phyloP scores from a whole-genome alignment of 2,888 invertebrate species.

The Stramonita haemastoma region DNA sequence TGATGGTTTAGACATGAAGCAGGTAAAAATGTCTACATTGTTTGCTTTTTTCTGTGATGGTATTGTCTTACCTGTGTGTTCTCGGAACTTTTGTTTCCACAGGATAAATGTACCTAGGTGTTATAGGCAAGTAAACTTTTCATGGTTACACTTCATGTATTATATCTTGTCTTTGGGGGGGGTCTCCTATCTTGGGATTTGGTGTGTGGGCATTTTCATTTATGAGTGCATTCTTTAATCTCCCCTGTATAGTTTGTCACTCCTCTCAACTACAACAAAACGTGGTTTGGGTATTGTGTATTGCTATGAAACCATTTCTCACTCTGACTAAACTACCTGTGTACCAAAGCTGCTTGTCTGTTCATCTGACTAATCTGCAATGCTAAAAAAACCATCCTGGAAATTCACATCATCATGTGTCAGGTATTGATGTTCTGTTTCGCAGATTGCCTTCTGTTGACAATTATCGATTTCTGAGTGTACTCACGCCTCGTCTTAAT shows the following conservation, averaged over 20 bases:
- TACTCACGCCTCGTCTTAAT: conserved; percentile 51
- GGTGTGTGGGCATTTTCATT: not conserved
- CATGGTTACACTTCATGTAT: not conserved
- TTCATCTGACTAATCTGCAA: not conserved
- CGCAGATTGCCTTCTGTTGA: conserved; percentile 56
- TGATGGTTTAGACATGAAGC: too few species aligned
- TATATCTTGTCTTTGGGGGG: not conserved
- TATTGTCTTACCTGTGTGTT: not conserved
- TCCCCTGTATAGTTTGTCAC: not conserved
- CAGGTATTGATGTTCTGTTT: not conserved
- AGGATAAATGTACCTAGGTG: conserved; percentile 24
- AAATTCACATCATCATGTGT: not conserved
- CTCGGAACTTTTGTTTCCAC: conserved; percentile 1
- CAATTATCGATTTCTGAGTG: conserved; percentile 53
- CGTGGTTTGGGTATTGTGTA: too few species aligned
- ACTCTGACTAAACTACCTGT: too few species aligned
- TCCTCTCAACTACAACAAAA: not conserved
- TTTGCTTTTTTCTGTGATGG: too few species aligned
- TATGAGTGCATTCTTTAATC: not conserved
- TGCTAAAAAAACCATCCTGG: not conserved
- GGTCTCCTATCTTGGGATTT: not conserved
- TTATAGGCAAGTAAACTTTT: conserved; percentile 11
- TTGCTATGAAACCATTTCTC: too few species aligned
- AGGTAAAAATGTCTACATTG: too few species aligned
- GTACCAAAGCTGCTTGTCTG: not conserved